phyloP scores from a whole-genome alignment of 2,113 vertebrate genomes.

The Proteles cristata region DNA sequence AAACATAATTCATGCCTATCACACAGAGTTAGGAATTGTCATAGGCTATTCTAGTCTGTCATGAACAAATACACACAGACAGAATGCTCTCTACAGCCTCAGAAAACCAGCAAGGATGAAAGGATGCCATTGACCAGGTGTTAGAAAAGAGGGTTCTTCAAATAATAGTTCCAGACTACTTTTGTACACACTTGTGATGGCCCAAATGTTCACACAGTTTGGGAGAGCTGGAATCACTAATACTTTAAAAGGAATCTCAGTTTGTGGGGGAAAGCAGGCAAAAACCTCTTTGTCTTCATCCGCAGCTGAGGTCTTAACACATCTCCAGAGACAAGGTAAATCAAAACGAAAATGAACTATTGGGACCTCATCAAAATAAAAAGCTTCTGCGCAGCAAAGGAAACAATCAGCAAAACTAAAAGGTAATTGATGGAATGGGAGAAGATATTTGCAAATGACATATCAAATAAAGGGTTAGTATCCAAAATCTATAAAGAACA shows the following conservation, averaged over 20 bases:
- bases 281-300: no score
- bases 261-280: not conserved
- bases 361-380: no score
- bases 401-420: no score
- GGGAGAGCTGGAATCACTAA: not conserved
- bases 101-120: not conserved
- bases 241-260: not conserved
- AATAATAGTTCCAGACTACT: not conserved
- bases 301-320: no score
- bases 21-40: not conserved
- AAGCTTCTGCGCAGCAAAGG: no score
- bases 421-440: no score
- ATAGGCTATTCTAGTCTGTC: not conserved
- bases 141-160: not conserved
- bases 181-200: not conserved
- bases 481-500: no score
- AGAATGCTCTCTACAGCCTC: not conserved
- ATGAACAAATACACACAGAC: not conserved
- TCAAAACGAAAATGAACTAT: no score
- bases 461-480: no score
- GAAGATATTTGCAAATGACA: no score
- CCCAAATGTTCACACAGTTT: conserved; percentile 23
- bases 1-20: not conserved
- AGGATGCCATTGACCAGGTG: not conserved
- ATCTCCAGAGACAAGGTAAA: no score